Evolutionary conservation across 2,797 vertebrate species (phyloP).

Genomic region (Leucoraja ocellata): DNA sequence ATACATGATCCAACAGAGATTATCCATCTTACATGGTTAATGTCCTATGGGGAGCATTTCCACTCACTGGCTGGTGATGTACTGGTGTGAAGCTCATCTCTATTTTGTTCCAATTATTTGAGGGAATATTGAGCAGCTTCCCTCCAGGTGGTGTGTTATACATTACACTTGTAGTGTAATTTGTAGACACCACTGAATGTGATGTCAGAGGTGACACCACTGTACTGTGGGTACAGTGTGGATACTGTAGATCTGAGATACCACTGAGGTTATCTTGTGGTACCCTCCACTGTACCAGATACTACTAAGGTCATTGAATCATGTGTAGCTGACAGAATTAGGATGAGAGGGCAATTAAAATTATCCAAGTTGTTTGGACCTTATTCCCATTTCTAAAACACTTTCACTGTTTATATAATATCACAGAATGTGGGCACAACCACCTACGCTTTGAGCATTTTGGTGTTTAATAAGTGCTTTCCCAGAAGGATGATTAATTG

Average conservation of each 20-base stretch:
- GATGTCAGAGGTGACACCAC: no score
- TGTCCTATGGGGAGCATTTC: neutral
- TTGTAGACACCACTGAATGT: neutral
- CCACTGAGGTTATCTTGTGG: no score
- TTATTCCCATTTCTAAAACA: neutral
- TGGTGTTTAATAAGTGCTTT: neutral
- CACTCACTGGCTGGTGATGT: neutral
- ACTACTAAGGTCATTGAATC: neutral
- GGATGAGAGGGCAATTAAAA: neutral
- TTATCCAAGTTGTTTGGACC: neutral
- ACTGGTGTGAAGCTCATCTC: neutral
- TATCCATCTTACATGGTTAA: neutral
- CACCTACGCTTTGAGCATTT: neutral
- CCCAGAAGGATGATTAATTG: no score
- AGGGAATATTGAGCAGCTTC: neutral
- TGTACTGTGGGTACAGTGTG: no score
- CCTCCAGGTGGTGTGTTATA: neutral
- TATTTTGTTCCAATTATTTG: neutral
- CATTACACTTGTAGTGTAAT: neutral
- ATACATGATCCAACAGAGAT: neutral
- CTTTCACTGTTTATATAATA: neutral
- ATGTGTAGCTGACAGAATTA: neutral
- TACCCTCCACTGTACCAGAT: no score
- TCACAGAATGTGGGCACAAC: neutral
- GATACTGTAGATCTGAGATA: no score